Evolutionary conservation across 2,797 vertebrate genomes (phyloP).

Genomic region (Galago senegalensis): DNA sequence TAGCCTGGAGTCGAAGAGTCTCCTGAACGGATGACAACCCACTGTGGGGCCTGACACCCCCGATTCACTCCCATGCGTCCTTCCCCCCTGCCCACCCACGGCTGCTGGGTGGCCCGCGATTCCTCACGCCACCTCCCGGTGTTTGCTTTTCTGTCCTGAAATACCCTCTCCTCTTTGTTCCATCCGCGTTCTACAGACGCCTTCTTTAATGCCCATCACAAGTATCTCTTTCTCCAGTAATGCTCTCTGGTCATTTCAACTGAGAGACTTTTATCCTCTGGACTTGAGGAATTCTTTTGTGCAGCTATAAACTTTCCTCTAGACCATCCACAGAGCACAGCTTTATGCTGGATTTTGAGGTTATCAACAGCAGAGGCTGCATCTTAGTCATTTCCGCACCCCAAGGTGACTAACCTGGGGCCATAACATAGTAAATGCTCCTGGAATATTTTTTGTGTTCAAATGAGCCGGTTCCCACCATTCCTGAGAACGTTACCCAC

Average conservation of each 20-base stretch:
- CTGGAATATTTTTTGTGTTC: not conserved
- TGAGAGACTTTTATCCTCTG: conserved; percentile 27
- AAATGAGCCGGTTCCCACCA: not conserved
- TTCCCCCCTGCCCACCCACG: not conserved
- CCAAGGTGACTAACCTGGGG: not conserved
- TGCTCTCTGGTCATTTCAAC: conserved; percentile 15
- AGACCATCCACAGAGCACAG: not conserved
- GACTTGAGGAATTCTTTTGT: conserved; percentile 31
- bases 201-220: conserved; percentile 41
- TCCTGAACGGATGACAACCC: conserved; percentile 48
- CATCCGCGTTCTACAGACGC: not conserved
- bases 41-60: not conserved
- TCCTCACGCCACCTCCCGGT: not conserved
- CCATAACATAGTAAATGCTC: not conserved
- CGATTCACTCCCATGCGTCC: conserved; percentile 41
- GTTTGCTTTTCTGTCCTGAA: conserved; percentile 50
- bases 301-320: conserved; percentile 15
- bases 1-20: conserved; percentile 44
- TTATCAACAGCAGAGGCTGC: not conserved
- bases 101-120: not conserved
- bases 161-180: not conserved
- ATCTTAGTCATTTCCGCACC: not conserved
- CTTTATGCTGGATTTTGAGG: conserved; percentile 18
- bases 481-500: conserved; percentile 12
- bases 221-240: conserved; percentile 45